Base-by-base conservation (phyloP, 2,888 invertebrate species). In the Volucella zonaria region DNA sequence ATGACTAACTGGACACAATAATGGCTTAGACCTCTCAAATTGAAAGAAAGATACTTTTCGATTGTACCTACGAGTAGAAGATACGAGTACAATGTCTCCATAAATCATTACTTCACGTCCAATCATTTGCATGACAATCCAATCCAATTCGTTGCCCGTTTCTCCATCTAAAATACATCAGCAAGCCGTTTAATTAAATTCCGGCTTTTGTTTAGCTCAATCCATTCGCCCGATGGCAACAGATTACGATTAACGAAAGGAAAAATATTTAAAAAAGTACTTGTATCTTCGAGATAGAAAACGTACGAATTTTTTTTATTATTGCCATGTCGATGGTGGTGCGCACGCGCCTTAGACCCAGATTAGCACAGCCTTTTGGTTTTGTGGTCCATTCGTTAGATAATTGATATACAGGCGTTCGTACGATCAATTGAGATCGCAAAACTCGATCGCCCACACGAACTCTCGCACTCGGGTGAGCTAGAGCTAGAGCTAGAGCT, bases 361-460 rank as follows among this genome's bases (percentile, higher is more conserved):
- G 52, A 62, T 68, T 45, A 62, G 62, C 54, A 62, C 40, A 62
- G n/a, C n/a, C n/a, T 66, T 66, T 43, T 49, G 15, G 15, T 56
- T 64, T 40, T 54, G 40, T 31, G 49, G 43, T 11, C 45, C 31
- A 62, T 62, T 67, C 67, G 56, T 67, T 67, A 61, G 49, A 61
- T 68, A 75, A 68, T 68, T 74, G 66, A 74, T 74, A 56, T 64
- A 64, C 10, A 51, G 10, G 38, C 10, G n/a, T 18, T 15, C 6
- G 14, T 43, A 15, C 62, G 45, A 31, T 14, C 14, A 31, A 58
- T 18, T 52, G 31, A 51, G 14, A 64, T 18, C 47, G n/a, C n/a
- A 66, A 73, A 82, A 78, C 82, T 56, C 58, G 82, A 68, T 79
- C 82, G 79, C 82, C 79, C 79, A 82, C 82, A 49, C 61, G 62